Evolutionary conservation across 2,888 invertebrate species (phyloP).

Genomic region (Gryllus longicercus): DNA sequence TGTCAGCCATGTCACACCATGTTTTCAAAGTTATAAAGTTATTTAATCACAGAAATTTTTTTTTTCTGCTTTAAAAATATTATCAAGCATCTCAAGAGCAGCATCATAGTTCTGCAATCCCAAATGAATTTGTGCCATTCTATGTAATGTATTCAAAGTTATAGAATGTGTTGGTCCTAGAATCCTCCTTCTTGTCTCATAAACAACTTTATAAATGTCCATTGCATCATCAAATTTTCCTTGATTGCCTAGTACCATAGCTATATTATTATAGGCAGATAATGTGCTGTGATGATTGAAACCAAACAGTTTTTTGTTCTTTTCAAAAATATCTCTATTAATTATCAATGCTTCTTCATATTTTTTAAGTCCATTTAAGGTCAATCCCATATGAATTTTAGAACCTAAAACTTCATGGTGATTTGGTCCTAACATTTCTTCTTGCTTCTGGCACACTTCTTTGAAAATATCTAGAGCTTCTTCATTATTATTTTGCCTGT

Average conservation of each 20-base stretch:
- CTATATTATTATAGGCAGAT: constrained; percentile 32
- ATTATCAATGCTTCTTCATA: constrained; percentile 33
- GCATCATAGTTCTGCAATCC: neutral
- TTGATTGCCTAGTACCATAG: constrained; percentile 33
- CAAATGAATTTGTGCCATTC: constrained; percentile 28
- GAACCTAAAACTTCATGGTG: constrained; percentile 34
- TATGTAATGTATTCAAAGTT: constrained; percentile 31
- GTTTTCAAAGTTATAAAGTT: neutral
- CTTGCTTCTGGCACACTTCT: constrained; percentile 35
- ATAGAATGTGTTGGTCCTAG: constrained; percentile 25
- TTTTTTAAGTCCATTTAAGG: constrained; percentile 33
- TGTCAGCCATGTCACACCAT: neutral
- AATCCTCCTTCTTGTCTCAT: neutral
- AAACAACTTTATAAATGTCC: constrained; percentile 31
- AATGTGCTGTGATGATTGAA: constrained; percentile 19
- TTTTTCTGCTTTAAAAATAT: neutral
- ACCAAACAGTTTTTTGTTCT: constrained; percentile 20
- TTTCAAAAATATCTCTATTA: constrained; percentile 31
- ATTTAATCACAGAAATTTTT: neutral
- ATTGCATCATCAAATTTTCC: constrained; percentile 36
- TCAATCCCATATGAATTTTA: constrained; percentile 34
- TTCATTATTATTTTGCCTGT: constrained; percentile 33
- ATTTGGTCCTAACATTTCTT: constrained; percentile 33
- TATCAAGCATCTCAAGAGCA: neutral
- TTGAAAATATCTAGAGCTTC: constrained; percentile 35